phyloP scores from a whole-genome alignment of 2,113 vertebrate species.

The Coryphaenoides rupestris region DNA sequence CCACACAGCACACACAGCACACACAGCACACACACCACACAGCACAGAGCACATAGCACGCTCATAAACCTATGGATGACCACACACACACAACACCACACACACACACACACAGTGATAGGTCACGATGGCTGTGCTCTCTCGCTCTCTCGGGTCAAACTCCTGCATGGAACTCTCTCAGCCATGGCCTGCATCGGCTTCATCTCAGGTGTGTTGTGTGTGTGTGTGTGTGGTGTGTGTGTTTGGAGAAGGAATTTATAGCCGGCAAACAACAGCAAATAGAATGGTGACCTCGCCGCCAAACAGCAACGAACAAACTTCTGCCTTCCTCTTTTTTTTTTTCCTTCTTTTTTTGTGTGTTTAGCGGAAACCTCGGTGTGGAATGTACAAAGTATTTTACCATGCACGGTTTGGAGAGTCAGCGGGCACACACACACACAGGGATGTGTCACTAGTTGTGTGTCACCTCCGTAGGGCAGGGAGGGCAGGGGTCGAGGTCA shows the following conservation, averaged over 20 bases:
- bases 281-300: conserved; percentile 36
- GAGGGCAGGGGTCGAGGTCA: not conserved
- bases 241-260: conserved; percentile 56
- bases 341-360: conserved; percentile 35
- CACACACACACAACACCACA: conserved; percentile 20
- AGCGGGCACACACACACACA: not conserved
- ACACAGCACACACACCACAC: conserved; percentile 25
- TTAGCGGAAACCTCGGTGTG: conserved; percentile 11
- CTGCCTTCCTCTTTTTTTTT: conserved; percentile 8
- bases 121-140: conserved; percentile 43
- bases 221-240: conserved; percentile 9
- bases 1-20: conserved; percentile 29
- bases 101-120: conserved; percentile 32
- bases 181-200: conserved; percentile 27
- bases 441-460: conserved; percentile 37
- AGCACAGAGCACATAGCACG: no score
- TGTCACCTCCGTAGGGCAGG: conserved; percentile 23
- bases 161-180: not conserved
- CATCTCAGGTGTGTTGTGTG: conserved; percentile 4
- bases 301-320: conserved; percentile 12
- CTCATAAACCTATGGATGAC: no score
- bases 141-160: not conserved
- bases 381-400: conserved; percentile 45
- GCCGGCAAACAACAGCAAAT: conserved; percentile 40
- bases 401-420: conserved; percentile 29